These are phyloP conservation scores for Eristalis tenax DNA, from an alignment of 2,888 invertebrate genomes.

Conservation along the genomic window DNA sequence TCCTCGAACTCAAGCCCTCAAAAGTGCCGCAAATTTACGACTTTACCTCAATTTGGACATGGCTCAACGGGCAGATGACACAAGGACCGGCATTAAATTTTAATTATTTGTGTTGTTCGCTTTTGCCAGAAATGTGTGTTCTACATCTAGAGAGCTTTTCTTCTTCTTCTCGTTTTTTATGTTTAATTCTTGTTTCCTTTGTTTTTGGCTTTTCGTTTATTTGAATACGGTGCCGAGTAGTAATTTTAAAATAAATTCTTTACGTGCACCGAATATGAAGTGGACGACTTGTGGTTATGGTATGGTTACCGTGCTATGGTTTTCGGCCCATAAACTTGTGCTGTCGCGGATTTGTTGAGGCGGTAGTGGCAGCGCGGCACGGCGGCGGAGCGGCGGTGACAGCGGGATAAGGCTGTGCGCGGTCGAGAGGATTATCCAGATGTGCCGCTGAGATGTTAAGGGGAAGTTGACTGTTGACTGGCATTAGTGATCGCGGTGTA, in stretches of 20 bases:
- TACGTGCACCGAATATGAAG: slow-evolving; percentile 68
- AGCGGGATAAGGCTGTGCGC: slow-evolving; percentile 40
- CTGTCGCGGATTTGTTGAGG: slow-evolving; percentile 55
- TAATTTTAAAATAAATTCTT: slow-evolving; percentile 69
- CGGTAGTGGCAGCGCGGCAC: background rate
- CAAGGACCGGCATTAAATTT: slow-evolving; percentile 71
- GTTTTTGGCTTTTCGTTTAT: slow-evolving; percentile 48
- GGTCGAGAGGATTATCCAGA: slow-evolving; percentile 46
- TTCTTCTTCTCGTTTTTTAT: slow-evolving; percentile 4
- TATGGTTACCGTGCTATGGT: slow-evolving; percentile 42
- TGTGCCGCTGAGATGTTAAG: slow-evolving; percentile 49
- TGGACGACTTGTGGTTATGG: slow-evolving; percentile 12
- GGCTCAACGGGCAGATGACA: slow-evolving; percentile 70
- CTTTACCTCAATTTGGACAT: slow-evolving; percentile 72
- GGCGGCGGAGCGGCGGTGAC: background rate
- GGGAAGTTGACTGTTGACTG: slow-evolving; percentile 26
- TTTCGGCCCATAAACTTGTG: slow-evolving; percentile 62
- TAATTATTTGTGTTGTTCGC: slow-evolving; percentile 63
- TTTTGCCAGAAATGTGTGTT: slow-evolving; percentile 71
- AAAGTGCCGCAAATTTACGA: slow-evolving; percentile 74
- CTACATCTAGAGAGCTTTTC: slow-evolving; percentile 67
- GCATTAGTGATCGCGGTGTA: slow-evolving; percentile 46
- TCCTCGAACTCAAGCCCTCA: slow-evolving; percentile 65
- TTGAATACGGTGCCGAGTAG: slow-evolving; percentile 64
- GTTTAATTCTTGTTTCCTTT: slow-evolving; percentile 53